phyloP scores from a whole-genome alignment of 2,113 vertebrate genomes.

The Eupsittula cactorum region DNA sequence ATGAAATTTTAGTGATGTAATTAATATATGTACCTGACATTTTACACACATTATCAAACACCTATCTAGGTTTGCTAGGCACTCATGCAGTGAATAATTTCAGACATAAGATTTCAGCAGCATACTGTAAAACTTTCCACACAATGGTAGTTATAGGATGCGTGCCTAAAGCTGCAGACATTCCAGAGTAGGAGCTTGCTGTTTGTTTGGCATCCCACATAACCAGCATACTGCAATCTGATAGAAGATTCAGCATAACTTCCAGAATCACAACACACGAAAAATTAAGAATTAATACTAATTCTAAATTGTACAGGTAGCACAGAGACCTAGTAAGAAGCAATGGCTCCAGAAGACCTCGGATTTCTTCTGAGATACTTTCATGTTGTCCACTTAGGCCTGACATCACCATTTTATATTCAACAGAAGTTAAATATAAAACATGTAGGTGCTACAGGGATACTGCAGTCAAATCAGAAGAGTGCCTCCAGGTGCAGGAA shows the following conservation, averaged over 20 bases:
- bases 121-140: not conserved
- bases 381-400: accelerated
- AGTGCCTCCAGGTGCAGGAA: accelerated
- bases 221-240: not conserved
- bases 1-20: not conserved
- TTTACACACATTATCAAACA: not conserved
- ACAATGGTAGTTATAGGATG: not conserved
- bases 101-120: not conserved
- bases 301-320: not conserved
- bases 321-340: not conserved
- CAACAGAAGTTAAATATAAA: not conserved
- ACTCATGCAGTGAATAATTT: not conserved
- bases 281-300: not conserved
- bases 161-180: not conserved
- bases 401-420: not conserved
- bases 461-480: not conserved
- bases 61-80: not conserved
- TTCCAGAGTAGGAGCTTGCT: not conserved
- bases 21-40: not conserved
- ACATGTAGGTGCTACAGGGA: not conserved
- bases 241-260: not conserved
- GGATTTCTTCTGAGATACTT: not conserved
- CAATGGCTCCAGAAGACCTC: not conserved
- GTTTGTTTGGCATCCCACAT: not conserved
- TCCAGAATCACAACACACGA: not conserved